These are phyloP conservation scores for Machimus rusticus DNA, from an alignment of 2,888 invertebrate genomes.

Conservation along the genomic window DNA sequence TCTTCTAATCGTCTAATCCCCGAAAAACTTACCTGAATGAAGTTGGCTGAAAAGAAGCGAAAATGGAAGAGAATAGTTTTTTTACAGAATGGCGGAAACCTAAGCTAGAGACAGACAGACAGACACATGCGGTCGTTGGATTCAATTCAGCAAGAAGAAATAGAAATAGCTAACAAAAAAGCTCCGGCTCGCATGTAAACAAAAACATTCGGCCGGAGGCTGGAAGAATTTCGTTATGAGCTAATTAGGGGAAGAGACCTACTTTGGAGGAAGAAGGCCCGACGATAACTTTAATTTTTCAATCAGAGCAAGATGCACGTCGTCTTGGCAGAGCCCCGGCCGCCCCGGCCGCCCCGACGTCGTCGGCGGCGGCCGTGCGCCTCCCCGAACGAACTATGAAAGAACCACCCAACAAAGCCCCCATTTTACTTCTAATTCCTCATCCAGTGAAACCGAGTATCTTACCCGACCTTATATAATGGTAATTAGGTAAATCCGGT, in stretches of 20 bases:
- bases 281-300: background rate
- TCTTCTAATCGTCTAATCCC: background rate
- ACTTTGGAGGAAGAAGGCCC: background rate
- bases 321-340: background rate
- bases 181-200: background rate
- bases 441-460: slow-evolving; percentile 30
- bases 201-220: background rate
- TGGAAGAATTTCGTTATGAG: background rate
- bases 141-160: background rate
- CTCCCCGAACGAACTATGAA: slow-evolving; percentile 1
- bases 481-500: slow-evolving; percentile 50
- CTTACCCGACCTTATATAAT: slow-evolving; percentile 44
- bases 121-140: background rate
- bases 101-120: background rate
- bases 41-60: background rate
- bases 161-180: background rate
- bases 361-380: no score
- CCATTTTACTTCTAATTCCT: slow-evolving; percentile 30
- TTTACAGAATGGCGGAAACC: background rate
- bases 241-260: background rate
- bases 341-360: background rate
- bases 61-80: background rate
- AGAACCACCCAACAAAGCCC: slow-evolving; percentile 6
- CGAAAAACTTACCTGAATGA: background rate
- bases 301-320: slow-evolving; percentile 6